These are phyloP conservation scores for Patella ulyssiponensis DNA, from an alignment of 2,888 invertebrate species.

Conservation along the genomic window DNA sequence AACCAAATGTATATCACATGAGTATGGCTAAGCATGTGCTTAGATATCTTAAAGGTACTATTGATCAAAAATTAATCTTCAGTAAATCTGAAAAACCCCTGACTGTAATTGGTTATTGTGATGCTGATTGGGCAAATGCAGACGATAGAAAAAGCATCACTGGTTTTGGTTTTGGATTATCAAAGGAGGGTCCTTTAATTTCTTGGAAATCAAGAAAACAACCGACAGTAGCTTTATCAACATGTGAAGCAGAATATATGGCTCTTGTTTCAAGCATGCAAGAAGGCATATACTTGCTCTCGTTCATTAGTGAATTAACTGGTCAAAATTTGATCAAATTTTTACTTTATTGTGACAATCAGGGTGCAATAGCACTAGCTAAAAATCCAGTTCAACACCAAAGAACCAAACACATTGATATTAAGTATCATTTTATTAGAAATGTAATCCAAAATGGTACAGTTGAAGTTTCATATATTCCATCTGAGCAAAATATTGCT, in stretches of 20 bases:
- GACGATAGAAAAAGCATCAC: slow-evolving; percentile 26
- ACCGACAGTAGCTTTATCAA: slow-evolving; percentile 27
- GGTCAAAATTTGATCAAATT: not conserved
- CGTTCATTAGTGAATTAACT: not conserved
- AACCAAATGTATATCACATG: slow-evolving; percentile 14
- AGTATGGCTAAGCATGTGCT: slow-evolving; percentile 22
- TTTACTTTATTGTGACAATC: slow-evolving; percentile 36
- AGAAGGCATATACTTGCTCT: not conserved
- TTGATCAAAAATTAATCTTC: slow-evolving; percentile 8
- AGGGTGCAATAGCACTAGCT: slow-evolving; percentile 36
- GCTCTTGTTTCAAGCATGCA: not conserved
- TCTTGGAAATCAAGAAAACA: slow-evolving; percentile 16
- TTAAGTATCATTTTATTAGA: not conserved
- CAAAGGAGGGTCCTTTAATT: not conserved
- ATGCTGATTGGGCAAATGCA: not conserved
- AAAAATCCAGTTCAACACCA: slow-evolving; percentile 30
- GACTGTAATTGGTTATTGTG: not conserved
- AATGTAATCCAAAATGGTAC: not conserved
- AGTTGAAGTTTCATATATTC: not conserved
- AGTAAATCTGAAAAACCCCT: slow-evolving; percentile 8
- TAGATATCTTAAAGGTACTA: slow-evolving; percentile 23
- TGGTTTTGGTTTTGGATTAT: slow-evolving; percentile 13
- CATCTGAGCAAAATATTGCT: no score
- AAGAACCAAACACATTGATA: not conserved
- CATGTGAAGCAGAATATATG: slow-evolving; percentile 39